phyloP scores from a whole-genome alignment of 2,797 vertebrate genomes.

The Ficedula albicollis region DNA sequence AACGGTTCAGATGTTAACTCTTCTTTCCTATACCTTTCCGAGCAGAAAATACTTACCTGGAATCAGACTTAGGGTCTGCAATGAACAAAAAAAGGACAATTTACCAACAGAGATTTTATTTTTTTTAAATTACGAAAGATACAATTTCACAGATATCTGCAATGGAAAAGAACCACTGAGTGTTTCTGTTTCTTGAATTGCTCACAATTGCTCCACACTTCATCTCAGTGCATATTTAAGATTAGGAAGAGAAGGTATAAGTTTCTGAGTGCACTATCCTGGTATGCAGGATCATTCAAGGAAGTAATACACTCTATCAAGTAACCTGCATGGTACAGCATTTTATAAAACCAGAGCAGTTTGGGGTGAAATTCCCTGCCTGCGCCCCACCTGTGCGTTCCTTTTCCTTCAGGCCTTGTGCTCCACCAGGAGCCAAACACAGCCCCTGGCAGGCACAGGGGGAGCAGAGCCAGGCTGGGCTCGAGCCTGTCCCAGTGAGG shows the following conservation, averaged over 20 bases:
- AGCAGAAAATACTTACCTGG: not conserved
- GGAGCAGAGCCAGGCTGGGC: not conserved
- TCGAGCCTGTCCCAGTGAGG: fast-evolving
- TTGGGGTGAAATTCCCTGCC: not conserved
- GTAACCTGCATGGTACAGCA: not conserved
- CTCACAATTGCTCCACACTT: not conserved
- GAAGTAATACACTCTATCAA: not conserved
- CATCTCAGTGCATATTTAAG: not conserved
- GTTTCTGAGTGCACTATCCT: not conserved
- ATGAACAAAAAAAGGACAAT: not conserved
- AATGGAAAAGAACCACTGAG: not conserved
- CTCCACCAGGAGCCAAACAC: fast-evolving
- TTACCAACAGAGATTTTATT: not conserved
- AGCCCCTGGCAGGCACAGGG: not conserved
- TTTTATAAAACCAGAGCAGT: not conserved
- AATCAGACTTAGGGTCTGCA: not conserved
- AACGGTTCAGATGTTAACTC: not conserved
- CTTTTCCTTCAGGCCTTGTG: not conserved
- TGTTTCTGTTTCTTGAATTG: not conserved
- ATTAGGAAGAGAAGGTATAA: not conserved
- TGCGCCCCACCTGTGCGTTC: fast-evolving
- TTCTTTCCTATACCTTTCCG: not conserved
- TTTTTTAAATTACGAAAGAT: not conserved
- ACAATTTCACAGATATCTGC: not conserved
- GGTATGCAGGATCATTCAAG: not conserved